Evolutionary conservation across 2,888 invertebrate genomes (phyloP).

Genomic region (Pachymerium ferrugineum): DNA sequence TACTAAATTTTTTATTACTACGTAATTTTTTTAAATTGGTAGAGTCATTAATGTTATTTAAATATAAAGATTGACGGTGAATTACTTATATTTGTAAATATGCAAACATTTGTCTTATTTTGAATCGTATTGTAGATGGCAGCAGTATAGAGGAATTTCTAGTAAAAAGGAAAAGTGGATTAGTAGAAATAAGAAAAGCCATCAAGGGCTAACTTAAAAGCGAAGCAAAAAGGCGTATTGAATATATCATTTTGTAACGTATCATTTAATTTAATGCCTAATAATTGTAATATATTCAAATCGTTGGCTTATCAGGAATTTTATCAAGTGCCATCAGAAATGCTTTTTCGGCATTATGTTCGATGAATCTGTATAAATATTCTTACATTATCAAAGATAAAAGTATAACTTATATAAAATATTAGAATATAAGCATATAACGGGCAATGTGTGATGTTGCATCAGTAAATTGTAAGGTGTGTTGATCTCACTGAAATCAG

Average conservation of each 20-base stretch:
- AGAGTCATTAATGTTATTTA: too few species aligned
- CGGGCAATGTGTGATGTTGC: conserved; percentile 7
- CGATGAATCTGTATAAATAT: conserved; percentile 10
- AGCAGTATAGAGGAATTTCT: too few species aligned
- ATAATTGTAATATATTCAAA: conserved; percentile 15
- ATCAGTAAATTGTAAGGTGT: conserved; percentile 15
- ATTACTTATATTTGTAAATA: too few species aligned
- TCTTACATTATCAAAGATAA: conserved; percentile 1
- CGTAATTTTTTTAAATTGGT: too few species aligned
- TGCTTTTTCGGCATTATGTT: conserved; percentile 24
- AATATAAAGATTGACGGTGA: too few species aligned
- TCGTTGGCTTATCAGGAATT: conserved; percentile 12
- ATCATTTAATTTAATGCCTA: not conserved
- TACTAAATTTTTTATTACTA: too few species aligned
- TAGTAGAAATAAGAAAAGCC: not conserved
- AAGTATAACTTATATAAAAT: conserved; percentile 16
- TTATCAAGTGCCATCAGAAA: conserved; percentile 19
- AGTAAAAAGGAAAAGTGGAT: not conserved
- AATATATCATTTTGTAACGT: not conserved
- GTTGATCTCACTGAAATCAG: conserved; percentile 7
- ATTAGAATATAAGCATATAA: conserved; percentile 11
- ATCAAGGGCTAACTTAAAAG: not conserved
- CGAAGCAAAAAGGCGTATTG: not conserved
- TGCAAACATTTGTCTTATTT: too few species aligned
- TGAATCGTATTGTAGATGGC: too few species aligned